phyloP scores from a whole-genome alignment of 2,113 vertebrate species.

The Python bivittatus region DNA sequence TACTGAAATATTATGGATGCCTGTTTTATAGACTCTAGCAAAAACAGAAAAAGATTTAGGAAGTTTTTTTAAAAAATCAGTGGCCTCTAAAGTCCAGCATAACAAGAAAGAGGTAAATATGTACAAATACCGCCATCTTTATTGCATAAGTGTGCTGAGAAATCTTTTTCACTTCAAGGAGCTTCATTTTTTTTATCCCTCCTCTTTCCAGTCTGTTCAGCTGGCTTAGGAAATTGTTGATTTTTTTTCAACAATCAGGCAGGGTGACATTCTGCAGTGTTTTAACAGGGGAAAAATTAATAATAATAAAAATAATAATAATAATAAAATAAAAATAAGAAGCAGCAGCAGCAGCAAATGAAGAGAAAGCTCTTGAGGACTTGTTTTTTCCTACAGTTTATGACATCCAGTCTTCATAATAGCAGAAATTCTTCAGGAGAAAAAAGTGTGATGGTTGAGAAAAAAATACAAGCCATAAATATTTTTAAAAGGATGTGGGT shows the following conservation, averaged over 20 bases:
- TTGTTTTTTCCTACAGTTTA: constrained; percentile 60
- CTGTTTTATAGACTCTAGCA: constrained; percentile 65
- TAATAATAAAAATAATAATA: constrained; percentile 39
- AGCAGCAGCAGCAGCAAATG: constrained; percentile 29
- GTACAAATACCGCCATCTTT: constrained; percentile 65
- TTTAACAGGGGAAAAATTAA: constrained; percentile 54
- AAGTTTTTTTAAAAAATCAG: constrained; percentile 63
- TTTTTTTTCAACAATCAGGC: constrained; percentile 42
- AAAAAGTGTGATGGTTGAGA: constrained; percentile 72
- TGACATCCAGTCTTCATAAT: constrained; percentile 64
- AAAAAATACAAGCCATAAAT: constrained; percentile 79
- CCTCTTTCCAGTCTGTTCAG: constrained; percentile 57
- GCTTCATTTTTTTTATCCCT: constrained; percentile 59
- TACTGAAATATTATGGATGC: constrained; percentile 63
- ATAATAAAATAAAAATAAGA: constrained; percentile 47
- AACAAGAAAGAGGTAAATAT: constrained; percentile 59
- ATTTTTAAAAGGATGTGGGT: constrained; percentile 71
- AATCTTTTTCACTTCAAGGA: constrained; percentile 54
- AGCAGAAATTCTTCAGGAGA: constrained; percentile 68
- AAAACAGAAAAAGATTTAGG: constrained; percentile 44
- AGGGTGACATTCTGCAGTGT: constrained; percentile 55
- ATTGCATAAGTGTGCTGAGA: constrained; percentile 68
- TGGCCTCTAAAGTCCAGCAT: constrained; percentile 60
- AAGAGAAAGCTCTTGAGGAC: constrained; percentile 66
- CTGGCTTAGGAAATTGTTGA: constrained; percentile 67